Evolutionary conservation across 1,140 invertebrate species (phyloP), one percentile per base, ranked within the genome.

Genomic region (Drosophila athabasca): DNA sequence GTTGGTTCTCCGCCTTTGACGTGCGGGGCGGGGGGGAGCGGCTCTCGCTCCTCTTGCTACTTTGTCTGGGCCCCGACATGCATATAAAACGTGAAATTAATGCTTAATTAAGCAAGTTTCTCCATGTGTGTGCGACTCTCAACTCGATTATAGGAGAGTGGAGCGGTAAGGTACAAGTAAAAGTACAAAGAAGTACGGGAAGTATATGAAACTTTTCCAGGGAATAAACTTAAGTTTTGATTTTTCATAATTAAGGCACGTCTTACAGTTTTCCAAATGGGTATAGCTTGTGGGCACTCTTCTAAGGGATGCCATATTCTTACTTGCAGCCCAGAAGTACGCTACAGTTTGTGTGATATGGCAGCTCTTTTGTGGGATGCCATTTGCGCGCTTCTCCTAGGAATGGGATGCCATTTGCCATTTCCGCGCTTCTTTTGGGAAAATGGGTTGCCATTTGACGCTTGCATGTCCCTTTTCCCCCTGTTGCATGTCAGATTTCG

Each of bases 1-100:
- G 66, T 19, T 64, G 29, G 2, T 31, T 24, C 48, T 45, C 9
- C 26, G 46, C 46, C 59, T 71, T 69, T 72, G 51, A 49, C 29
- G 31, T 19, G 17, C 17, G 17, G 17, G 1, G 17, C 0, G 17
- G 17, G 17, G 17, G 17, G 17, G 17, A 19, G 31, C 0, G 9
- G 31, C 31, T 3, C 11, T 53, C 6, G 24, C 29, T 13, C 51
- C 22, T 22, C 59, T n/a, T 19, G n/a, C 17, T 22, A 13, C 35
- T 48, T 51, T 43, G 4, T 35, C 44, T 11, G 35, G 35, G 46
- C 70, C 31, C 59, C 13, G 39, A 74, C 72, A 50, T 87, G 70
- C 82, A 87, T 87, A 87, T 88, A 87, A 87, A 87, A 71, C 71
- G 87, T 68, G 75, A 75, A 78, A 88, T 88, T 82, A 87, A 88